Evolutionary conservation across 1,140 invertebrate genomes (phyloP).

Genomic region (Ganaspis sp.): DNA sequence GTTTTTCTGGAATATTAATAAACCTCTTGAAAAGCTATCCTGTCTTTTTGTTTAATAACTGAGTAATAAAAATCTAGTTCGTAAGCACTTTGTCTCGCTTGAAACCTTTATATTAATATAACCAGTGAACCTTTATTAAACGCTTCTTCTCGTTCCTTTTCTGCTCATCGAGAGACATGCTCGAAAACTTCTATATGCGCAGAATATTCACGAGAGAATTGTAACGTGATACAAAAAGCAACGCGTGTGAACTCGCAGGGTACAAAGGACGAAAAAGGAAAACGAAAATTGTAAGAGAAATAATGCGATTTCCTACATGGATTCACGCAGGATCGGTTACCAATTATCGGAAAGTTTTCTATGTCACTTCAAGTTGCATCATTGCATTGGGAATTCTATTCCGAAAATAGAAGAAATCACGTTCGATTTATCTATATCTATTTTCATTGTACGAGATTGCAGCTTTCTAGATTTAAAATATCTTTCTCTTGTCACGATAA

Average conservation of each 20-base stretch:
- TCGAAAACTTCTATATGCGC: background rate
- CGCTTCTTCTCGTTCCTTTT: background rate
- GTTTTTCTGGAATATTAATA: background rate
- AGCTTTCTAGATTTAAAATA: background rate
- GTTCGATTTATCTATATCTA: background rate
- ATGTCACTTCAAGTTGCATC: background rate
- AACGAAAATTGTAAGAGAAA: constrained; percentile 6
- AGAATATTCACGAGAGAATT: background rate
- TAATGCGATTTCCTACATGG: constrained; percentile 10
- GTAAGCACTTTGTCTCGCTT: background rate
- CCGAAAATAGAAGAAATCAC: background rate
- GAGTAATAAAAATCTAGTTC: background rate
- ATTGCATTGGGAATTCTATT: background rate
- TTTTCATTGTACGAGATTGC: background rate
- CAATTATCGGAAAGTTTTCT: constrained; percentile 10
- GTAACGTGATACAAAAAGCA: background rate
- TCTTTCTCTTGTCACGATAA: no score
- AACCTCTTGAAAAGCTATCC: background rate
- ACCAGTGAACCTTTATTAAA: constrained; percentile 9
- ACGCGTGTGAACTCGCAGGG: background rate
- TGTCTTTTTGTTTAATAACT: background rate
- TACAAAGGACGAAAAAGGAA: background rate
- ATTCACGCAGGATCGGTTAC: constrained; percentile 12
- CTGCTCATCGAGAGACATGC: background rate
- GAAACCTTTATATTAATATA: constrained; percentile 2